These are phyloP conservation scores for Acrocera orbiculus DNA, from an alignment of 2,888 invertebrate species.

Conservation along the genomic window DNA sequence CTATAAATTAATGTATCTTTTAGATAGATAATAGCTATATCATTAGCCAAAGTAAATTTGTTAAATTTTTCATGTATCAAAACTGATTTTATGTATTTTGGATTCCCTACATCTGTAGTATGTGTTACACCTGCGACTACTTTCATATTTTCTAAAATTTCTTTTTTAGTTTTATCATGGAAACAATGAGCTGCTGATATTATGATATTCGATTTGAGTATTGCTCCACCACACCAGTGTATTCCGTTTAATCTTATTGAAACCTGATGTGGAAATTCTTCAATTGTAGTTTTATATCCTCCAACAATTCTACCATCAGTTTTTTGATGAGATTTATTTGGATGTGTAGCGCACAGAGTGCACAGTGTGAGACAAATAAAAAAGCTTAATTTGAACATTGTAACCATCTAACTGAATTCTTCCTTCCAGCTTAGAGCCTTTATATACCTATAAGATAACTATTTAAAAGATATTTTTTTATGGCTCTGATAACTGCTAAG, in stretches of 20 bases:
- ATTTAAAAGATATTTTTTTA: no score
- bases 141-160: background rate
- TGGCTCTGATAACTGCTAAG: no score
- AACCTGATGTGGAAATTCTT: slow-evolving; percentile 10
- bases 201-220: slow-evolving; percentile 30
- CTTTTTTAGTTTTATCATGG: slow-evolving; percentile 12
- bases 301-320: slow-evolving; percentile 13
- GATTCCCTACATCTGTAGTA: slow-evolving; percentile 12
- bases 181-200: slow-evolving; percentile 39
- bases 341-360: background rate
- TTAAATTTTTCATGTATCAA: slow-evolving; percentile 30
- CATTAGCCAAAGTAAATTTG: slow-evolving; percentile 32
- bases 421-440: no score
- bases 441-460: no score
- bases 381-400: slow-evolving; percentile 2
- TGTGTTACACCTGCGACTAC: slow-evolving; percentile 32
- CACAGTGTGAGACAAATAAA: background rate
- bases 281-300: slow-evolving; percentile 10
- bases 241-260: slow-evolving; percentile 17
- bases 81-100: background rate
- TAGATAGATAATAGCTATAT: slow-evolving; percentile 35
- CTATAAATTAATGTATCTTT: slow-evolving; percentile 26
- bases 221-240: slow-evolving; percentile 35
- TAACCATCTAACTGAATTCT: background rate
- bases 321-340: slow-evolving; percentile 7